phyloP scores from a whole-genome alignment of 2,113 vertebrate genomes.

The Otocyon megalotis region DNA sequence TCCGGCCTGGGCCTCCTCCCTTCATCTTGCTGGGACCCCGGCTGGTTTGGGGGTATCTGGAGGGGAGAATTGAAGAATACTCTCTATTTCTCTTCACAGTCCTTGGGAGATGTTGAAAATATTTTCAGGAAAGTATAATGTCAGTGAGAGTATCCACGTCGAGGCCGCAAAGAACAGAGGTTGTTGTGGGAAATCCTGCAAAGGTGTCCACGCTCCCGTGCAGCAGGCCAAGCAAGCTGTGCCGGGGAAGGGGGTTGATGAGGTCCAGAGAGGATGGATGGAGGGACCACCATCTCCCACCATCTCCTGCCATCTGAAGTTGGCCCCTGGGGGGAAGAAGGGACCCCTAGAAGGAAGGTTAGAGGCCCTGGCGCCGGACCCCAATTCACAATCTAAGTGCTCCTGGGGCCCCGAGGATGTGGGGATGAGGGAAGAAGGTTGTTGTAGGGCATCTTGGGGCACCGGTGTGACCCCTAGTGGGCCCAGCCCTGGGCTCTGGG shows the following conservation, averaged over 20 bases:
- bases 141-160: not conserved
- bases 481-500: not conserved
- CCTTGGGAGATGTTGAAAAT: not conserved
- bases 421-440: not conserved
- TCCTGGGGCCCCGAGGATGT: not conserved
- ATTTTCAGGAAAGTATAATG: not conserved
- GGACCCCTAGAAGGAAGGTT: not conserved
- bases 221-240: not conserved
- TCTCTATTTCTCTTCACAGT: not conserved
- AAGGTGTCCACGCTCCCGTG: rapidly evolving
- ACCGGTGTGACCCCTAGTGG: too few relatives aligned
- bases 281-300: too few relatives aligned
- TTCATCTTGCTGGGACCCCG: not conserved
- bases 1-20: not conserved
- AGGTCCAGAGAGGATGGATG: too few relatives aligned
- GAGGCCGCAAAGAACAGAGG: not conserved
- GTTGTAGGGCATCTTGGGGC: not conserved
- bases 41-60: not conserved
- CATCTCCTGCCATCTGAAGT: not conserved
- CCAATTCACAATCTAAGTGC: not conserved
- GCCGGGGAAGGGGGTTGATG: not conserved
- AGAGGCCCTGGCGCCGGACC: not conserved
- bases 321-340: not conserved
- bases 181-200: not conserved
- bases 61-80: not conserved